Evolutionary conservation across 1,140 invertebrate genomes (phyloP).

Genomic region (Eumeta japonica): DNA sequence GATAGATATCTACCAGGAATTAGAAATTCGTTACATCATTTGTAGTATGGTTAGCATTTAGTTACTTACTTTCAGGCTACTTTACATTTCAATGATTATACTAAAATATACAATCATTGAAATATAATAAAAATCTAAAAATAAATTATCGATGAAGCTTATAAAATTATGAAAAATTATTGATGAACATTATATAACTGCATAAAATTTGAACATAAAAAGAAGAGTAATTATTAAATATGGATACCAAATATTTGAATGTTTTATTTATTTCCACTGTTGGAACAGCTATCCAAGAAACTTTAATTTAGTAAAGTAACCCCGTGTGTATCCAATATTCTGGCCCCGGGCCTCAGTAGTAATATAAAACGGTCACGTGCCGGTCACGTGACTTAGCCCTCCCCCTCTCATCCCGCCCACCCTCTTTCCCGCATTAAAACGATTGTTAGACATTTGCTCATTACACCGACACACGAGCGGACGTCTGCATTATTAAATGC

Average conservation of each 20-base stretch:
- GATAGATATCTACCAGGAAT: no score
- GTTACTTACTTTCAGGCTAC: no score
- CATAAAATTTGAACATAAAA: not conserved
- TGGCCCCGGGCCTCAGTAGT: constrained; percentile 13
- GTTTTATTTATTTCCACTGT: not conserved
- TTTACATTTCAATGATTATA: no score
- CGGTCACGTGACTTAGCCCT: constrained; percentile 28
- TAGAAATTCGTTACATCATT: no score
- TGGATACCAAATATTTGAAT: no score
- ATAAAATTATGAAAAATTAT: not conserved
- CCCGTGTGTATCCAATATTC: no score
- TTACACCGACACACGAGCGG: constrained; percentile 30
- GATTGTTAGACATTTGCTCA: constrained; percentile 47
- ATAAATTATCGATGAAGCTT: no score
- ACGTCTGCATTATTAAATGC: constrained; percentile 56
- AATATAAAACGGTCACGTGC: constrained; percentile 46
- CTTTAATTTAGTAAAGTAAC: no score
- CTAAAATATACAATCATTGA: no score
- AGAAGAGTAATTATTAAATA: not conserved
- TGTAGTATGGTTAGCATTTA: no score
- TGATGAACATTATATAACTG: not conserved
- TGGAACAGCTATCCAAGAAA: not conserved
- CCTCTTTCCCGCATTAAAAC: constrained; percentile 36
- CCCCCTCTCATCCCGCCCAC: constrained; percentile 8
- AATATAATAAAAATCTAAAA: no score